Evolutionary conservation across 2,113 vertebrate species (phyloP).

Genomic region (Mixornis gularis): DNA sequence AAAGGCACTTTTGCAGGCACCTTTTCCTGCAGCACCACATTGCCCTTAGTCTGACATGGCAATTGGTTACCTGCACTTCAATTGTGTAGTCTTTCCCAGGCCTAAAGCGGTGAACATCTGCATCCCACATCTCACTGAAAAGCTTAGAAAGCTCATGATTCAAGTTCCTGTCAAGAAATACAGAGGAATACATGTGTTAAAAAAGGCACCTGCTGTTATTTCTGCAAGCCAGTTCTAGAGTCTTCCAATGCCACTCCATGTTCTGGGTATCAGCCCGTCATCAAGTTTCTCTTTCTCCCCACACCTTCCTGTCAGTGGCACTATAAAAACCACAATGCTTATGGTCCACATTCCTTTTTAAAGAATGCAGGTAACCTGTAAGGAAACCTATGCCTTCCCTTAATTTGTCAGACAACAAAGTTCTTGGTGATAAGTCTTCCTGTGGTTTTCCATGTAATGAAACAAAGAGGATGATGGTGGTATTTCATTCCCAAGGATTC

Average conservation of each 20-base stretch:
- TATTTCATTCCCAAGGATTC: neutral
- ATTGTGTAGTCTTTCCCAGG: slow-evolving; percentile 80
- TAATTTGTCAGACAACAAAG: neutral
- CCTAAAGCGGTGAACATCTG: slow-evolving; percentile 75
- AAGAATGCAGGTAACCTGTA: neutral
- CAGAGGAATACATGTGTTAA: neutral
- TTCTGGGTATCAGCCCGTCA: neutral
- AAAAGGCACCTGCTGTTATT: neutral
- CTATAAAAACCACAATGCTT: neutral
- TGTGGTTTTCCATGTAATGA: neutral
- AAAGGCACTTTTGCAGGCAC: neutral
- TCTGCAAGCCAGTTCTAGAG: neutral
- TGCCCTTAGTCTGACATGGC: neutral
- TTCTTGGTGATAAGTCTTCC: neutral
- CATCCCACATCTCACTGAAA: slow-evolving; percentile 76
- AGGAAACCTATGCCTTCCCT: neutral
- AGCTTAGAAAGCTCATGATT: slow-evolving; percentile 77
- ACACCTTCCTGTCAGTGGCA: neutral
- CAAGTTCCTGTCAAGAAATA: slow-evolving; percentile 62
- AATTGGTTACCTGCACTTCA: slow-evolving; percentile 71
- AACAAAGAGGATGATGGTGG: neutral
- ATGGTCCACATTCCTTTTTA: accelerated
- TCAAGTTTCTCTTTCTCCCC: neutral
- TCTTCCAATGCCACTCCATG: neutral
- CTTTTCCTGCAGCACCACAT: neutral